Evolutionary conservation across 2,888 invertebrate species (phyloP), one percentile per base, ranked within the genome.

Genomic region (Augochlorella aurata): DNA sequence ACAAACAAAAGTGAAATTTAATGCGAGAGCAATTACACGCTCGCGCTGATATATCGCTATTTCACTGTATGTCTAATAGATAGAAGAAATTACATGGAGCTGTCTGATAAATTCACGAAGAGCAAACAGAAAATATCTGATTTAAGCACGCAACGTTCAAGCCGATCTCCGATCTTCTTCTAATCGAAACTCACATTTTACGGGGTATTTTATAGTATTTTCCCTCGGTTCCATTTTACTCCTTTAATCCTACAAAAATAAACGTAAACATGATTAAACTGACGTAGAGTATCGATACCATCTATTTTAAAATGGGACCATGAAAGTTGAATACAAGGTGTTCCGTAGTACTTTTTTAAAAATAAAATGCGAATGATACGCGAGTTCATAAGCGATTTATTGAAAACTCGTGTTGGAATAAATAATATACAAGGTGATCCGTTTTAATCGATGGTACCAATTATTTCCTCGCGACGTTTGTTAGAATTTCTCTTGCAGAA

Each of bases 1-100:
- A 71, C 29, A 47, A 74, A 74, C 69, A 50, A 63, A 18, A 9
- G 63, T 38, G 44, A 18, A 68, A n/a, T 71, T 74, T 47, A 4
- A 65, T 47, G 18, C 10, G 24, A 5, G 10, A 12, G 44, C 14
- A 38, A 44, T 69, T 52, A 68, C 49, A 68, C 14, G 10, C 44
- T 47, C 21, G 9, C 16, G 49, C 29, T 61, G 29, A 61, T 54
- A 54, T 10, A 21, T 54, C n/a, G 10, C 2, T 9, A n/a, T 18
- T 54, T 54, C 52, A 18, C 8, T 61, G 61, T 70, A 21, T 52
- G 44, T 29, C 38, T 21, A 21, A 38, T 52, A 38, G 38, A 38
- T 45, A 54, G 8, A 54, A 70, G n/a, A 16, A 21, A 44, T 24
- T 8, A 4, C 4, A 61, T 29, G 7, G 8, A 29, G 14, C 8